phyloP scores from a whole-genome alignment of 2,797 vertebrate species.

The Silurus aristotelis region DNA sequence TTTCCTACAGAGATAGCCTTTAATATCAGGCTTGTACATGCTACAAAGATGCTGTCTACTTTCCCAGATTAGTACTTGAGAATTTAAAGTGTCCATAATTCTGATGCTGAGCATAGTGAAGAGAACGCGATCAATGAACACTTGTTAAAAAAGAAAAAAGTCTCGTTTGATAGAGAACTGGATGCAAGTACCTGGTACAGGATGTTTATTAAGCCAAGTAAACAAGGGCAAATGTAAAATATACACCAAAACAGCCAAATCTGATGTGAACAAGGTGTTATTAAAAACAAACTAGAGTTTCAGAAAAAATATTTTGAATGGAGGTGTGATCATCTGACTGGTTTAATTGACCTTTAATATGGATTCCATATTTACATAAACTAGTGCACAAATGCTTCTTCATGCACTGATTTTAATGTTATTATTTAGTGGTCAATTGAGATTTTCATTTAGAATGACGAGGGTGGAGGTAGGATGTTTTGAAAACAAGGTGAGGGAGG shows the following conservation, averaged over 20 bases:
- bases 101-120: not conserved
- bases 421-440: not conserved
- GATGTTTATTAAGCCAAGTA: not conserved
- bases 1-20: not conserved
- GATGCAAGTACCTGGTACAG: not conserved
- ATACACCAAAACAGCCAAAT: not conserved
- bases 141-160: not conserved
- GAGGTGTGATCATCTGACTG: not conserved
- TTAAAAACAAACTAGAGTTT: not conserved
- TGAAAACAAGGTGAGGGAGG: too few relatives aligned
- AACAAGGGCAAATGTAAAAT: not conserved
- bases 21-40: not conserved
- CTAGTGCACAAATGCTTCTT: not conserved
- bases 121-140: not conserved
- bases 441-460: too few relatives aligned
- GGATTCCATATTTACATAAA: not conserved
- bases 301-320: too few relatives aligned
- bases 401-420: not conserved
- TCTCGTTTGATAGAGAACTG: not conserved
- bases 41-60: not conserved
- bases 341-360: not conserved
- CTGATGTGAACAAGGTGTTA: too few relatives aligned
- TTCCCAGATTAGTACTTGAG: not conserved
- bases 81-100: conserved; percentile 13
- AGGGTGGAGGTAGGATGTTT: too few relatives aligned